phyloP scores from a whole-genome alignment of 2,888 invertebrate genomes.

The Heteromyza rotundicornis region DNA sequence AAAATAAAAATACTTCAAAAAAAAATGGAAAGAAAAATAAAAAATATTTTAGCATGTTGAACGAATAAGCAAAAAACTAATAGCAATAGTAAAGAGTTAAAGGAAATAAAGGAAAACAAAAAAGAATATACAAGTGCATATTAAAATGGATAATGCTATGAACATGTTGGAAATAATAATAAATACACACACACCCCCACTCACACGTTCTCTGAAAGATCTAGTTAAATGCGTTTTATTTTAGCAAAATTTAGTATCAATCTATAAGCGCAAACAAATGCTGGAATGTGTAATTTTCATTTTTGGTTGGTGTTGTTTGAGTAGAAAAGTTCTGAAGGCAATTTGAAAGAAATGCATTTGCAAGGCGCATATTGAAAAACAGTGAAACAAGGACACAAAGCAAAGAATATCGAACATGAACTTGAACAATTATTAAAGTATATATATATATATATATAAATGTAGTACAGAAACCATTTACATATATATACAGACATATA shows the following conservation, averaged over 20 bases:
- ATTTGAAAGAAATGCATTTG: no score
- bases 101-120: neutral
- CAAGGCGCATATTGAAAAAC: no score
- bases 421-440: constrained; percentile 8
- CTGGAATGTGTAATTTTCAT: no score
- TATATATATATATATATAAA: neutral
- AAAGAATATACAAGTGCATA: neutral
- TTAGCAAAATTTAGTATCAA: no score
- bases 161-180: neutral
- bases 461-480: neutral
- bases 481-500: no score
- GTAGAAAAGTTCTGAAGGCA: no score
- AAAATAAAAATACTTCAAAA: neutral
- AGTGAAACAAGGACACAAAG: no score
- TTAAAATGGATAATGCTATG: neutral
- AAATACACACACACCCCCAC: no score
- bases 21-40: neutral
- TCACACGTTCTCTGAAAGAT: no score
- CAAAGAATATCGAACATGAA: neutral
- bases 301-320: no score
- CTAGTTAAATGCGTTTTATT: neutral
- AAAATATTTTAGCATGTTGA: neutral
- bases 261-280: no score
- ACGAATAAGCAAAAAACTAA: neutral
- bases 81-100: neutral